Evolutionary conservation across 2,113 vertebrate species (phyloP), one percentile per base, ranked within the genome.

Genomic region (Strigops habroptila): DNA sequence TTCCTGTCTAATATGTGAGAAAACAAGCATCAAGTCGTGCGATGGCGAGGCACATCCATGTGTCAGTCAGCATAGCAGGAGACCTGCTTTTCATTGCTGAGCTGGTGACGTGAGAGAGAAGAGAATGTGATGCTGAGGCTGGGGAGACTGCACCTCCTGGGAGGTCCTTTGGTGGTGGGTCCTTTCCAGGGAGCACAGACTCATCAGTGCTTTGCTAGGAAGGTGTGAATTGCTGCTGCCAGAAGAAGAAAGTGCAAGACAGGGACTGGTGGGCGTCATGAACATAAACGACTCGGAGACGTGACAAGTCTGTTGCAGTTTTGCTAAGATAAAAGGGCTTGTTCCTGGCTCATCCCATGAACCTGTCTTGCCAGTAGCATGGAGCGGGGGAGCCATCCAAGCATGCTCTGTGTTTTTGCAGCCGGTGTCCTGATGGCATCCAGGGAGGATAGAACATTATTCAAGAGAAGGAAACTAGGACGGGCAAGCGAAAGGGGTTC

Each of bases 201-300:
- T 69, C 18, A 6, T 18, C 1, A 1, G 37, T 4, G 76, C 73
- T 87, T 68, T 91, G 77, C 83, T 55, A 35, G 51, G 39, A 84
- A 48, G 83, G 69, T 89, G 89, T 22, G 81, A 95, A 92, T 52
- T 37, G 60, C 89, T 91, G 57, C 83, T 84, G 77, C 83, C 48
- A 35, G 80, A 81, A 87, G 78, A 37, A 21, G 60, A n/a, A 91
- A 75, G 83, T 68, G 92, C 81, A 96, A 95, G 94, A 94, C 82
- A 4, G 79, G 52, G 25, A 4, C 83, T 44, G 74, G 60, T 95
- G 83, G 86, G 91, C 2, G 55, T 71, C 86, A 48, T 2, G 68
- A 88, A 19, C 17, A 7, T 62, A 76, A 93, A 94, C 18, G 35
- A 5, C 83, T 51, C 39, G 0, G 69, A 69, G 67, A 6, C 48